Evolutionary conservation across 2,888 invertebrate species (phyloP).

Genomic region (Leptinotarsa rubiginosa): DNA sequence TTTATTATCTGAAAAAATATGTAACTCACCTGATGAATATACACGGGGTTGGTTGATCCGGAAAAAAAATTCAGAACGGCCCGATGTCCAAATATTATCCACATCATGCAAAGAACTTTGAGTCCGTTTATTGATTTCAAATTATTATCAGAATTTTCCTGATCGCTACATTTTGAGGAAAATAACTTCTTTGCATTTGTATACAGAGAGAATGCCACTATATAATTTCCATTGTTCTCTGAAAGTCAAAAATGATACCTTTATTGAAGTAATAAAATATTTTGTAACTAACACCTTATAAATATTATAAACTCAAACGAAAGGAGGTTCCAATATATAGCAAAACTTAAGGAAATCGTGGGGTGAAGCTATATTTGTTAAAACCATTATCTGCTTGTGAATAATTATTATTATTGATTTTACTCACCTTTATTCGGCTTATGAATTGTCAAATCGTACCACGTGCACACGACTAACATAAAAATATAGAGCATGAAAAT

Average conservation of each 20-base stretch:
- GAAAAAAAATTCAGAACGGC: conserved; percentile 51
- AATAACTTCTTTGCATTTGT: conserved; percentile 64
- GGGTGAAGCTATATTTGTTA: too few species aligned
- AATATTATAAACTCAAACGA: too few species aligned
- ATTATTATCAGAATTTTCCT: conserved; percentile 12
- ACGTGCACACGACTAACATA: conserved; percentile 43
- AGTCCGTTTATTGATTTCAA: conserved; percentile 46
- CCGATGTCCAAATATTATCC: conserved; percentile 66
- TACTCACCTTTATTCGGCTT: conserved; percentile 34
- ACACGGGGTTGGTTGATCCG: conserved; percentile 34
- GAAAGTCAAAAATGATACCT: conserved; percentile 2
- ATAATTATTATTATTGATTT: background rate
- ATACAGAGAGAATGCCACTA: conserved; percentile 63
- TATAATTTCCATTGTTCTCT: conserved; percentile 32
- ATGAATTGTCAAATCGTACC: conserved; percentile 46
- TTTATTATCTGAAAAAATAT: too few species aligned
- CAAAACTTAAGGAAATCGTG: too few species aligned
- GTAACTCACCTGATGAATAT: conserved; percentile 12
- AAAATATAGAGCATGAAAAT: conserved; percentile 35
- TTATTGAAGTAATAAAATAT: too few species aligned
- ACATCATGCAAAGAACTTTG: conserved; percentile 65
- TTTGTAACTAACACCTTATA: too few species aligned
- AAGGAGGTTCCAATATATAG: too few species aligned
- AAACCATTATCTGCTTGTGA: background rate
- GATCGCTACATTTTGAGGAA: background rate